Percentiles rank a stretch among this genome's conserved stretches.
Evolutionary conservation across 2,888 invertebrate species (phyloP).

Genomic region (Pheosia gnoma): DNA sequence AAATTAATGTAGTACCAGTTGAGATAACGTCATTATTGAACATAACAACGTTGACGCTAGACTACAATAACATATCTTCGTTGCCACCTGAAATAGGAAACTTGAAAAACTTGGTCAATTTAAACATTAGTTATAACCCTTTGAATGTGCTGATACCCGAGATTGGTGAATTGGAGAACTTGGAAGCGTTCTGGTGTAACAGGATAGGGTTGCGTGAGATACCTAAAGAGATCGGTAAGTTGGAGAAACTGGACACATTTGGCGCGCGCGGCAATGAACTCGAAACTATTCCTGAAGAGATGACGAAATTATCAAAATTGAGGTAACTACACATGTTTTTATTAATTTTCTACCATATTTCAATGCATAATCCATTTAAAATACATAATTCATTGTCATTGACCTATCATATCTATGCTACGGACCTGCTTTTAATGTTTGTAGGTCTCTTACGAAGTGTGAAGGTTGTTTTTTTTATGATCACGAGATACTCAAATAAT

Average conservation of each 20-base stretch:
- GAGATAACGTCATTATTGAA: constrained; percentile 81
- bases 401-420: neutral
- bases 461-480: neutral
- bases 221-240: constrained; percentile 85
- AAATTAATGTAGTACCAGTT: constrained; percentile 77
- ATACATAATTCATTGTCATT: neutral
- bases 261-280: constrained; percentile 87
- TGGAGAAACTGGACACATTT: constrained; percentile 85
- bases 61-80: constrained; percentile 85
- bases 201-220: constrained; percentile 80
- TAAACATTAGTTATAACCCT: constrained; percentile 88
- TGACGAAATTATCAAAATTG: constrained; percentile 82
- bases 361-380: neutral
- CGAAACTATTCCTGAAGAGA: constrained; percentile 80
- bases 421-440: neutral
- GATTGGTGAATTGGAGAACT: constrained; percentile 83
- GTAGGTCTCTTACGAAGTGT: neutral
- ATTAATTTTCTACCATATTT: too few relatives aligned
- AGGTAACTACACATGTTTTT: constrained; percentile 59
- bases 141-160: constrained; percentile 83
- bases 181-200: constrained; percentile 89
- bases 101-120: constrained; percentile 83
- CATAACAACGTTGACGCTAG: constrained; percentile 85
- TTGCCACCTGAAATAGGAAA: constrained; percentile 85
- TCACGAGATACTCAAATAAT: neutral